Evolutionary conservation across 2,797 vertebrate genomes (phyloP).

Genomic region (Ctenochaetus hawaiiensis): DNA sequence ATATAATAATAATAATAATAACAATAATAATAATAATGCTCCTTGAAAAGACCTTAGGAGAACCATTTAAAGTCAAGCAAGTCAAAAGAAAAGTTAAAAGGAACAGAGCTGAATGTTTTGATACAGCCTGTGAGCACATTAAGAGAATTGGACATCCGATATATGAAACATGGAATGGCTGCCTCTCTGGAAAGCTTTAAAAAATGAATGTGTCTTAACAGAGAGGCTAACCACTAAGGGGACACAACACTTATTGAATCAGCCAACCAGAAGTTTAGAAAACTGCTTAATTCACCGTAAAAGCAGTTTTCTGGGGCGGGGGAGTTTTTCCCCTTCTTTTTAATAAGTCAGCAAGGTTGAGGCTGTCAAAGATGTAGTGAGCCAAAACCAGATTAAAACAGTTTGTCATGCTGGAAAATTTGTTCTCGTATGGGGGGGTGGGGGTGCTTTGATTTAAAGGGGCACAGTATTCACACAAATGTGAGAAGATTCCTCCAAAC

Average conservation of each 20-base stretch:
- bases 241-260: conserved; percentile 81
- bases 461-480: conserved; percentile 28
- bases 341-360: conserved; percentile 81
- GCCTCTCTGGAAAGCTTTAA: conserved; percentile 73
- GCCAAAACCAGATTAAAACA: conserved; percentile 76
- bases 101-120: conserved; percentile 71
- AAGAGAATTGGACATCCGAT: conserved; percentile 74
- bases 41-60: conserved; percentile 52
- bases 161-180: conserved; percentile 73
- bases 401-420: conserved; percentile 68
- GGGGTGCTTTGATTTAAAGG: conserved; percentile 48
- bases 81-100: conserved; percentile 59
- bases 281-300: conserved; percentile 81
- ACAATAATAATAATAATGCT: neutral
- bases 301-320: conserved; percentile 72
- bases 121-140: conserved; percentile 73
- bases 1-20: too few species aligned
- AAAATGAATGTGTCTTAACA: conserved; percentile 80
- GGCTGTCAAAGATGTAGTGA: conserved; percentile 76
- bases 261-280: conserved; percentile 79
- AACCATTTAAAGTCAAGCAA: conserved; percentile 61
- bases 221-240: conserved; percentile 73
- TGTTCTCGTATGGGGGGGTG: conserved; percentile 42
- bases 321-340: conserved; percentile 62
- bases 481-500: conserved; percentile 31